Evolutionary conservation across 2,797 vertebrate species (phyloP).

Genomic region (Gymnopithys bicolor): DNA sequence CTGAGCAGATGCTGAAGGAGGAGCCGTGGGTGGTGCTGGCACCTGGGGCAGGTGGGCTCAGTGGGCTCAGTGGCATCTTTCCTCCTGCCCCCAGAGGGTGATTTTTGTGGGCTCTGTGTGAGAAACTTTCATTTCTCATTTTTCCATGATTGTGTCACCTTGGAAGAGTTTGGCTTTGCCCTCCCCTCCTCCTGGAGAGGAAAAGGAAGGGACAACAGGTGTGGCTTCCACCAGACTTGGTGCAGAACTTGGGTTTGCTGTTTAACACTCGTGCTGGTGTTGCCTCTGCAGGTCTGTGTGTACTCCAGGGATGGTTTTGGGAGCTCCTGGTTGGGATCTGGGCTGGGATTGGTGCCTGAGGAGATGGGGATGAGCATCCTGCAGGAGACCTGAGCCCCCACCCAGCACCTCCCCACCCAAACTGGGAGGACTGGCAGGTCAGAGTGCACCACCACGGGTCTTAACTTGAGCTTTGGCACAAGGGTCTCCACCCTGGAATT

Average conservation of each 20-base stretch:
- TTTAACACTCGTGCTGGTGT: not conserved
- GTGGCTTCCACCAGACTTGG: not conserved
- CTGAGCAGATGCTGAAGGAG: fast-evolving
- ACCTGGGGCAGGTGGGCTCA: fast-evolving
- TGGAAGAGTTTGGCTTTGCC: not conserved
- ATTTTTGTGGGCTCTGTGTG: fast-evolving
- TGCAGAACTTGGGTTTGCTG: not conserved
- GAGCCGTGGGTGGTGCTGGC: not conserved
- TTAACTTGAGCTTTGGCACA: not conserved
- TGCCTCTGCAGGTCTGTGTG: not conserved
- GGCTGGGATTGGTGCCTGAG: not conserved
- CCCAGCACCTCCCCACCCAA: not conserved
- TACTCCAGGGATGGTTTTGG: not conserved
- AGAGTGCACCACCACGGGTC: not conserved
- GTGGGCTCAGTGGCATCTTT: not conserved
- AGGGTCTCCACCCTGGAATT: not conserved
- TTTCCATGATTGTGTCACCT: not conserved
- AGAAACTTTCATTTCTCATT: not conserved
- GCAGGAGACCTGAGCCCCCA: not conserved
- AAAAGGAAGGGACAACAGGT: not conserved
- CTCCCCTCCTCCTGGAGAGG: not conserved
- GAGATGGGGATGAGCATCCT: fast-evolving
- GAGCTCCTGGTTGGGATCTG: not conserved
- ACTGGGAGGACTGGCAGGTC: not conserved
- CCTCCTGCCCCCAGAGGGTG: not conserved